phyloP scores from a whole-genome alignment of 2,113 vertebrate genomes.

The Chloroceryle aenea region DNA sequence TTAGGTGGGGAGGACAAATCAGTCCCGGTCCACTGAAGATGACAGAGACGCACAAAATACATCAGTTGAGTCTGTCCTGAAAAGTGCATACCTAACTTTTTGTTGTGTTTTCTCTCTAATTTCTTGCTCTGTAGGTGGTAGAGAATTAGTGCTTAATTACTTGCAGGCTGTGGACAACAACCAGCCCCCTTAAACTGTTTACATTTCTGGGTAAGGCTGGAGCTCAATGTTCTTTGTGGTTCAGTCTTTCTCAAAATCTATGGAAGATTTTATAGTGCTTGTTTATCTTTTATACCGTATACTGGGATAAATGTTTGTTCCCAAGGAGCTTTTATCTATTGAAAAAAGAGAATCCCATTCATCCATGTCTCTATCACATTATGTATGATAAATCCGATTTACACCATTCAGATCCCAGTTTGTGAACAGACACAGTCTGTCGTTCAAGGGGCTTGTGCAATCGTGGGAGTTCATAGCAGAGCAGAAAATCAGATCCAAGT shows the following conservation, averaged over 20 bases:
- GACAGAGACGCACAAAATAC: background rate
- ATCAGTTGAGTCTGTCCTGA: background rate
- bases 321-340: background rate
- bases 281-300: constrained; percentile 23
- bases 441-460: background rate
- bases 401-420: background rate
- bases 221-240: constrained; percentile 45
- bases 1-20: background rate
- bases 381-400: background rate
- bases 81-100: background rate
- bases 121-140: constrained; percentile 57
- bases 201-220: constrained; percentile 48
- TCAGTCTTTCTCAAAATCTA: background rate
- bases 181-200: constrained; percentile 39
- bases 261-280: constrained; percentile 2
- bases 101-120: background rate
- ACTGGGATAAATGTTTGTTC: constrained; percentile 25
- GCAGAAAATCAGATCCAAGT: background rate
- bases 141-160: constrained; percentile 57
- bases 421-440: background rate
- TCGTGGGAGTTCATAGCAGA: background rate
- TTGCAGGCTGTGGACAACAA: constrained; percentile 49
- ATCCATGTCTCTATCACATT: background rate
- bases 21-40: background rate
- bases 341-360: background rate